phyloP scores from a whole-genome alignment of 2,797 vertebrate species.

The Diglossa cyanea region DNA sequence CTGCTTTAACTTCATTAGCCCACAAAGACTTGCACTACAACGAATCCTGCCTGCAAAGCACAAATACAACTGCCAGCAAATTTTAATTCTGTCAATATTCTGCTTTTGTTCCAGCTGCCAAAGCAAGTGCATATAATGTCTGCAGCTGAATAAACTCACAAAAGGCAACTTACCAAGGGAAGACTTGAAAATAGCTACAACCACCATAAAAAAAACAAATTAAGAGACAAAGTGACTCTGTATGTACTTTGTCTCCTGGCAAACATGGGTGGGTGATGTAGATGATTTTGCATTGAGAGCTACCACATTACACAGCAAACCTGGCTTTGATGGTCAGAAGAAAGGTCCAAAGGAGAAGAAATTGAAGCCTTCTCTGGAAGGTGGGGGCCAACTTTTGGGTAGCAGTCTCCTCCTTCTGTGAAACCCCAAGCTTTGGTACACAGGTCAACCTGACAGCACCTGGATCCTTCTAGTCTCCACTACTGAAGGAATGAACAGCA shows the following conservation, averaged over 20 bases:
- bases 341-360: neutral
- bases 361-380: neutral
- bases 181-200: neutral
- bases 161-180: neutral
- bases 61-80: neutral
- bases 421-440: neutral
- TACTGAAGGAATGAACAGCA: neutral
- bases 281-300: neutral
- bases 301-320: neutral
- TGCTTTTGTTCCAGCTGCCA: neutral
- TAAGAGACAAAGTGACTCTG: neutral
- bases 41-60: neutral
- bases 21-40: neutral
- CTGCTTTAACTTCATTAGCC: conserved; percentile 1
- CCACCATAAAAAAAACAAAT: neutral
- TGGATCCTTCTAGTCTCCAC: neutral
- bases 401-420: neutral
- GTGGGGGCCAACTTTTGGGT: neutral
- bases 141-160: neutral
- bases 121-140: neutral
- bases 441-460: neutral
- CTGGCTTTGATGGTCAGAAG: neutral
- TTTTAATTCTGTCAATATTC: conserved; percentile 13
- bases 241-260: neutral
- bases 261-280: neutral